Percentiles rank a stretch among this genome's conserved stretches.
Conservation (phyloP, 2,113 vertebrate species). For the Pardalotus punctatus region DNA sequence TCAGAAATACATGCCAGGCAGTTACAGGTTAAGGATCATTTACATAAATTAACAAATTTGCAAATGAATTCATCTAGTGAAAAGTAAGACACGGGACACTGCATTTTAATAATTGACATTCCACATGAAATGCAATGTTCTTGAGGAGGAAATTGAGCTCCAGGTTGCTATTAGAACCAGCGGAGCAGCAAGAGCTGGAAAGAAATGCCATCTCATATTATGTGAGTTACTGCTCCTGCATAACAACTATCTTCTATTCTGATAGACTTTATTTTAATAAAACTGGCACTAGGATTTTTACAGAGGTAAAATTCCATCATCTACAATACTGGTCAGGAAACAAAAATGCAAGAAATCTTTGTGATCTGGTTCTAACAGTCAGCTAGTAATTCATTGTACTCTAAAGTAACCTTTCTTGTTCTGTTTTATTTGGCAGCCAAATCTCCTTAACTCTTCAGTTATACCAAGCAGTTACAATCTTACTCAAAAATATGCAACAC, state of each 20-base stretch:
- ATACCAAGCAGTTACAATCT: slow-evolving; percentile 36
- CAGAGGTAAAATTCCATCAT: slow-evolving; percentile 60
- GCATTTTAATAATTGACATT: slow-evolving; percentile 87
- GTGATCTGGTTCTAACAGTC: slow-evolving; percentile 52
- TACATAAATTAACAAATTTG: slow-evolving; percentile 84
- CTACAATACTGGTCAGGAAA: slow-evolving; percentile 77
- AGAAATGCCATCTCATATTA: slow-evolving; percentile 84
- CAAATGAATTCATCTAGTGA: slow-evolving; percentile 84
- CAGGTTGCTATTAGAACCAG: slow-evolving; percentile 89
- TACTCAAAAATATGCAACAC: slow-evolving; percentile 42
- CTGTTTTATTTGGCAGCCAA: slow-evolving; percentile 25
- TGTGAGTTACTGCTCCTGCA: slow-evolving; percentile 81
- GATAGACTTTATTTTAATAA: slow-evolving; percentile 85
- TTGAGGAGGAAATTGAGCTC: slow-evolving; percentile 84
- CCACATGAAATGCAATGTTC: slow-evolving; percentile 84
- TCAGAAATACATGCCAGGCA: slow-evolving; percentile 69
- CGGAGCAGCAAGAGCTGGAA: slow-evolving; percentile 79
- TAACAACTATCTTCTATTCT: slow-evolving; percentile 86
- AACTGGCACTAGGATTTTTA: slow-evolving; percentile 49
- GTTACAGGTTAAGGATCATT: slow-evolving; percentile 78
- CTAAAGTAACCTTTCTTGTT: slow-evolving; percentile 53
- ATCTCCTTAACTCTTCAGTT: slow-evolving; percentile 1
- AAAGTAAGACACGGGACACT: slow-evolving; percentile 83
- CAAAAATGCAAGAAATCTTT: slow-evolving; percentile 81
- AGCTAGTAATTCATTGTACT: not conserved